These are phyloP conservation scores for Megaceryle alcyon DNA, from an alignment of 2,797 vertebrate genomes.

Conservation along the genomic window DNA sequence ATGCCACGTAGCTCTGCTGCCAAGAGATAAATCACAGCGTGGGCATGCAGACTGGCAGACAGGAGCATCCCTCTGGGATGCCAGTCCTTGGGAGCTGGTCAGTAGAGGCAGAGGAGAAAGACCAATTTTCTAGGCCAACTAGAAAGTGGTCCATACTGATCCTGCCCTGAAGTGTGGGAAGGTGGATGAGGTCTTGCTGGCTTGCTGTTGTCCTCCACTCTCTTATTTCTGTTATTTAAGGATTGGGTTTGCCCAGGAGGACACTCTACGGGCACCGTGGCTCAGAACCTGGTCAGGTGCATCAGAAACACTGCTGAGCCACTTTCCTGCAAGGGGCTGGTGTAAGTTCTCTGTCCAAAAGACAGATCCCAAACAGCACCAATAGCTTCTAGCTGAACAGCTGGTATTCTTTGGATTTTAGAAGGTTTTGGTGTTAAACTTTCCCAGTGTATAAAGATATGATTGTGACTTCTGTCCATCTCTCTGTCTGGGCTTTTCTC, in stretches of 20 bases:
- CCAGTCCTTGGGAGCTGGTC: background rate
- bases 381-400: background rate
- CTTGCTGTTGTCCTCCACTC: background rate
- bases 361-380: background rate
- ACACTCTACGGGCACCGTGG: accelerated
- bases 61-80: background rate
- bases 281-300: accelerated
- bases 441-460: background rate
- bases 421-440: background rate
- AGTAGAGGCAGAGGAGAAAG: background rate
- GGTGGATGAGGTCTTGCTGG: background rate
- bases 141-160: accelerated
- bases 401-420: background rate
- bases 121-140: background rate
- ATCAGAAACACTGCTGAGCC: background rate
- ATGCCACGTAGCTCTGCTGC: background rate
- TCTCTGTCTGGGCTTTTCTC: background rate
- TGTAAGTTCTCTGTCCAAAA: background rate
- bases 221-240: background rate
- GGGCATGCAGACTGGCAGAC: background rate
- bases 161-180: background rate
- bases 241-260: background rate
- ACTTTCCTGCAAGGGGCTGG: background rate
- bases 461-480: background rate
- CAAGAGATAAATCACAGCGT: background rate